Conservation (phyloP, 2,113 vertebrate genomes). For the Rhinoderma darwinii region DNA sequence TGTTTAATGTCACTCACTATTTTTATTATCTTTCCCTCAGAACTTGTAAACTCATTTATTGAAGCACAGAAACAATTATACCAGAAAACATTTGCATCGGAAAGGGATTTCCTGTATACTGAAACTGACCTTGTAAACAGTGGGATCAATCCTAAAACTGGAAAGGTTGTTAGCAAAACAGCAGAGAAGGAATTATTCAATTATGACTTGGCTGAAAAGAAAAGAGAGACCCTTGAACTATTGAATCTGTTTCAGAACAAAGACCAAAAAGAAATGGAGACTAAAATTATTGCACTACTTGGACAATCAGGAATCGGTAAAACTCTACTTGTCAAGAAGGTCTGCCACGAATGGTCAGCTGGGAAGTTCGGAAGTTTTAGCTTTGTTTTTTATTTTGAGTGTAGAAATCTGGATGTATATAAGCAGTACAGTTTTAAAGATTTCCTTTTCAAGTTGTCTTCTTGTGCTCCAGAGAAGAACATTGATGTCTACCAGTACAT, state of each 20-base stretch:
- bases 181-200: constrained; percentile 79
- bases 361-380: constrained; percentile 81
- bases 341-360: constrained; percentile 85
- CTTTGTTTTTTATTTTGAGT: constrained; percentile 84
- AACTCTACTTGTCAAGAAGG: constrained; percentile 78
- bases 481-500: constrained; percentile 76
- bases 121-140: constrained; percentile 74
- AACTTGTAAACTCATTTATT: constrained; percentile 74
- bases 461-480: constrained; percentile 62
- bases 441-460: constrained; percentile 77
- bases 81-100: constrained; percentile 64
- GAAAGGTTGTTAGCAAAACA: constrained; percentile 75
- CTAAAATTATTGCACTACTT: constrained; percentile 74
- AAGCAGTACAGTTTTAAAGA: constrained; percentile 73
- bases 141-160: constrained; percentile 69
- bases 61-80: constrained; percentile 70
- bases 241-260: constrained; percentile 74
- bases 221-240: constrained; percentile 64
- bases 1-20: background rate
- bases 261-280: constrained; percentile 65
- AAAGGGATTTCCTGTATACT: constrained; percentile 73
- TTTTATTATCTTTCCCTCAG: constrained; percentile 68
- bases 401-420: constrained; percentile 71
- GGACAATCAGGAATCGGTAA: constrained; percentile 88
- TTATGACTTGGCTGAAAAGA: constrained; percentile 74